Percentiles rank a stretch among this genome's conserved stretches.
Evolutionary conservation across 2,113 vertebrate species (phyloP).

Genomic region (Sturnus vulgaris): DNA sequence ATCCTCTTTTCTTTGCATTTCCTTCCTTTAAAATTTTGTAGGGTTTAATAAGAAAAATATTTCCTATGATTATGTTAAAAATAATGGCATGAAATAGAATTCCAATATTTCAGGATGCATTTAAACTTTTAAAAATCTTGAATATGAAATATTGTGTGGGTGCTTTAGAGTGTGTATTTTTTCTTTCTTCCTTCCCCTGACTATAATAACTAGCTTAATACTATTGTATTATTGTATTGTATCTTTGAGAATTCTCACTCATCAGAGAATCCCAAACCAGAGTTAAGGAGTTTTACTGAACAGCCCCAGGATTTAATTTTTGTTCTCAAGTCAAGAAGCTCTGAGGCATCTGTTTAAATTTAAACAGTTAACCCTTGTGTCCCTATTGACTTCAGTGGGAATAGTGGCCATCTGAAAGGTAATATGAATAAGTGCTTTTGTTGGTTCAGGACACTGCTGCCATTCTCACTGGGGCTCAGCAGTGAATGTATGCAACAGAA

Average conservation of each 20-base stretch:
- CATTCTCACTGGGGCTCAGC: conserved; percentile 25
- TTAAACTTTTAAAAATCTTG: not conserved
- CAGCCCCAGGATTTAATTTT: not conserved
- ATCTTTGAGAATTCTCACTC: not conserved
- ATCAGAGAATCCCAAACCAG: not conserved
- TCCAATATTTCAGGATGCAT: not conserved
- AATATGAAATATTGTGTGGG: not conserved
- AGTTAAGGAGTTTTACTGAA: not conserved
- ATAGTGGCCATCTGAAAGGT: conserved; percentile 11
- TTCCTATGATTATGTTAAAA: not conserved
- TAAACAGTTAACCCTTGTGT: conserved; percentile 41
- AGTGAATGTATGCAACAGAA: not conserved
- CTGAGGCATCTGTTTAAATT: conserved; percentile 24
- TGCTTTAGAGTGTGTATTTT: not conserved
- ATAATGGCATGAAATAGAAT: not conserved
- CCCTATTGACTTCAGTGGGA: not conserved
- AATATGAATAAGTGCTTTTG: conserved; percentile 53
- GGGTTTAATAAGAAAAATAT: not conserved
- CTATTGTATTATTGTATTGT: not conserved
- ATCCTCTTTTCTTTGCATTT: not conserved
- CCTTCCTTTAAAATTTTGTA: not conserved
- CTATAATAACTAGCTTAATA: not conserved
- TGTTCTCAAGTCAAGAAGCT: not conserved
- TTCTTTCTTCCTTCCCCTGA: not conserved
- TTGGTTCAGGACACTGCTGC: conserved; percentile 54